Evolutionary conservation across 2,888 invertebrate genomes (phyloP), one percentile per base, ranked within the genome.

Genomic region (Drosophila rellima): DNA sequence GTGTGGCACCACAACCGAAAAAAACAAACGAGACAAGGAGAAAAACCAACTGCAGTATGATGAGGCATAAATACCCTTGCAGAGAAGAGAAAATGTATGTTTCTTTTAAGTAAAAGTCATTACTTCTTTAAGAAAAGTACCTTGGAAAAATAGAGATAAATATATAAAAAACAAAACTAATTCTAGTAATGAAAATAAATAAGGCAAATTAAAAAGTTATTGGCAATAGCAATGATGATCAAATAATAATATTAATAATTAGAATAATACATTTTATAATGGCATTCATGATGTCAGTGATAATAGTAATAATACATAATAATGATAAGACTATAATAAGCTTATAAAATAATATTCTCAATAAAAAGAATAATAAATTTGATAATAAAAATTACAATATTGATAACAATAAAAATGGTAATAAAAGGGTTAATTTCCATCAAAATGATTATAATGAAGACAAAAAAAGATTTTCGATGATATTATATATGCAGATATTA

Each of bases 51-150:
- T 15, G 7, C 1, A n/a, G 13, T 18, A 56, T 69, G 63, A 78
- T 60, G 78, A 54, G 29, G 47, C 78, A 75, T 26, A 55, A 78
- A 75, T 75, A 74, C 75, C 23, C 75, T 75, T 23, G 40, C 54
- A 15, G 11, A 15, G 0, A 7, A 2, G 13, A 13, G 6, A 13
- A 60, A 42, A 42, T 6, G 2, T 2, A 6, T 13, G 6, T 42
- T 50, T 8, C 40, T 39, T 42, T 20, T 5, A 5, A 11, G 20
- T 6, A 6, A 33, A 39, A 29, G 2, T 2, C 1, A 15, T 26
- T 11, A 18, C 10, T 10, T 33, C 5, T 26, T 13, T 39, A 15
- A 15, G 26, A 17, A 26, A 15, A 40, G 15, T 13, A 29, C 13
- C 18, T 29, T 1, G 29, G 3, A 6, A 17, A 31, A 31, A 20